A percentile compares a stretch with the other conserved stretches of the same genome.
Conservation (phyloP, 2,888 invertebrate genomes). For the Phortica okadai region DNA sequence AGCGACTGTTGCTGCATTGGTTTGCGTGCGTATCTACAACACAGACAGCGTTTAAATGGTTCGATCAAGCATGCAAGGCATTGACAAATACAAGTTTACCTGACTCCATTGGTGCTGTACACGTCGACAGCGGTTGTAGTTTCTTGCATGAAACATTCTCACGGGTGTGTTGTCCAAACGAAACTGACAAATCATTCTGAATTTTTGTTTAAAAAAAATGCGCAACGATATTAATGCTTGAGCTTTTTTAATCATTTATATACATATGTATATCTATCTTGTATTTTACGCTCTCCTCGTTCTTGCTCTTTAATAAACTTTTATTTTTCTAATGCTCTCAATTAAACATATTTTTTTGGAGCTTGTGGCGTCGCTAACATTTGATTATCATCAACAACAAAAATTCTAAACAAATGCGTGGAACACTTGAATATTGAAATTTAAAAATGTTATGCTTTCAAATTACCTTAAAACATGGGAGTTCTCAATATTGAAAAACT, state of each 20-base stretch:
- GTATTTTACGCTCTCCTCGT: neutral
- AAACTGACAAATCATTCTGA: neutral
- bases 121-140: neutral
- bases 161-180: neutral
- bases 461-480: neutral
- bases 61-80: neutral
- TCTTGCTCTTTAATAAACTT: neutral
- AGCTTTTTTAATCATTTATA: neutral
- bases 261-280: neutral
- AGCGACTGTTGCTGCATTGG: constrained; percentile 38
- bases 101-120: neutral
- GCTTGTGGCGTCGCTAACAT: no score
- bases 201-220: neutral
- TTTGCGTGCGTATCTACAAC: constrained; percentile 45
- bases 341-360: no score
- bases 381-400: neutral
- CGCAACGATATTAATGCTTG: neutral
- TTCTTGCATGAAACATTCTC: neutral
- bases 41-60: neutral
- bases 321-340: no score
- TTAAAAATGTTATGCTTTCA: neutral
- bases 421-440: neutral
- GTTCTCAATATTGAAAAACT: no score
- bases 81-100: neutral
- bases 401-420: neutral